These are phyloP conservation scores for Stichopus horrens DNA, from an alignment of 53 echinoderm and acorn worm species.

Conservation along the genomic window DNA sequence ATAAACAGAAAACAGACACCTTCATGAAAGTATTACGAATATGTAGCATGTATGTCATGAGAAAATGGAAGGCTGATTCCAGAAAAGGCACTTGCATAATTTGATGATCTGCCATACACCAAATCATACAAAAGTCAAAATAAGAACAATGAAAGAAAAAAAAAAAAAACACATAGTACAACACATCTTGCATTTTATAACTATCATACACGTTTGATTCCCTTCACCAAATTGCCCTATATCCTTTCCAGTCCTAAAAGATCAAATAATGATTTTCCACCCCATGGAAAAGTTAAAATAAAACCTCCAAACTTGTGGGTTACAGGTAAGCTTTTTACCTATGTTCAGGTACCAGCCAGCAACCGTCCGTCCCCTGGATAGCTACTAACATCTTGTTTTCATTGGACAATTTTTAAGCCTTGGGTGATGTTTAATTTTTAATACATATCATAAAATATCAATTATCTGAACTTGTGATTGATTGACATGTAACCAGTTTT, in stretches of 20 bases:
- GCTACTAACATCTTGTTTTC: conserved; percentile 37
- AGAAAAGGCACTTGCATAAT: too few species aligned
- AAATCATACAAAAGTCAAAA: too few species aligned
- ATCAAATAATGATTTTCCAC: conserved; percentile 31
- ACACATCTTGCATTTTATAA: neutral
- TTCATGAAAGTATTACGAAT: too few species aligned
- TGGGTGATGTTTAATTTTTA: conserved; percentile 34
- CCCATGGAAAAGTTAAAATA: neutral
- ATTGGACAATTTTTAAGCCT: conserved; percentile 33
- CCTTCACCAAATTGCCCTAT: too few species aligned
- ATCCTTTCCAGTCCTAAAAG: too few species aligned
- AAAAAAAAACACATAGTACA: too few species aligned
- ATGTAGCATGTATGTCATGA: too few species aligned
- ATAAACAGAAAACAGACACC: too few species aligned
- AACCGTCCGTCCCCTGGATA: conserved; percentile 16
- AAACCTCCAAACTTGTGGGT: conserved; percentile 34
- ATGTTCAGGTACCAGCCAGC: conserved; percentile 10
- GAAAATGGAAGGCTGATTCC: too few species aligned
- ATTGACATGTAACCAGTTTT: conserved; percentile 42
- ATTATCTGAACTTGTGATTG: conserved; percentile 23
- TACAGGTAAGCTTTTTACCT: conserved; percentile 39
- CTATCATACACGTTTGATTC: neutral
- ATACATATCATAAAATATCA: conserved; percentile 41
- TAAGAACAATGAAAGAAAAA: too few species aligned
- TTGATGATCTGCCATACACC: too few species aligned